These are phyloP conservation scores for Argyrosomus japonicus DNA, from an alignment of 2,113 vertebrate genomes.

Conservation along the genomic window DNA sequence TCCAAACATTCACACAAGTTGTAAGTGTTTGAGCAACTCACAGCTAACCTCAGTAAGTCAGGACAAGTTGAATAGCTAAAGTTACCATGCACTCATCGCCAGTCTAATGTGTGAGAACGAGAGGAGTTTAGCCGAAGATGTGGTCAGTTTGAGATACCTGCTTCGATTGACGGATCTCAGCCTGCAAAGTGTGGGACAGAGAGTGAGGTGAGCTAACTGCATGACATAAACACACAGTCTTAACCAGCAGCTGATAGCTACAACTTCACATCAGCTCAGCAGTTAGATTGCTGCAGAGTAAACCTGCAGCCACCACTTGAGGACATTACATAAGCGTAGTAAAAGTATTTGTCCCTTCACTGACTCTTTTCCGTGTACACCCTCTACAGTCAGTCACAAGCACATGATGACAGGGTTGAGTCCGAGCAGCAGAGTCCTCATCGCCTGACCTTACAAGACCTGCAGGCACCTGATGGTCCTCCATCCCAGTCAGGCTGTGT, in stretches of 20 bases:
- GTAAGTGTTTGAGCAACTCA: not conserved
- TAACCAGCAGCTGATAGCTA: not conserved
- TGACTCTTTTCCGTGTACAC: too few species aligned
- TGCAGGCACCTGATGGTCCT: conserved; percentile 64
- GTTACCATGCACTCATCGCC: not conserved
- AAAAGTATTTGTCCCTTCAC: not conserved
- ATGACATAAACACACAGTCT: not conserved
- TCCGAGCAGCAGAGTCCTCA: conserved; percentile 52
- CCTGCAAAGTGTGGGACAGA: conserved; percentile 80
- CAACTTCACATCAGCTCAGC: not conserved
- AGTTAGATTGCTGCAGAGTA: not conserved
- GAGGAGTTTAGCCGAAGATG: conserved; percentile 78
- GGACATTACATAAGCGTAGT: not conserved
- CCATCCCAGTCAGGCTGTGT: conserved; percentile 52
- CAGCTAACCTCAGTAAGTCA: not conserved
- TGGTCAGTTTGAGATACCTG: conserved; percentile 81
- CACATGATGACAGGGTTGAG: conserved; percentile 50
- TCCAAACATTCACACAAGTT: not conserved
- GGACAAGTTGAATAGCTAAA: conserved; percentile 14
- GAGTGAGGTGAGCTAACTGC: conserved; percentile 73
- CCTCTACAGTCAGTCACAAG: conserved; percentile 57
- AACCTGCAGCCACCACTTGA: not conserved
- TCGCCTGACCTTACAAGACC: conserved; percentile 77
- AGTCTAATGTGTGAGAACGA: conserved; percentile 69
- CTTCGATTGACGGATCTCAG: conserved; percentile 83